phyloP scores from a whole-genome alignment of 1,140 invertebrate species.

The Melipona quadrifasciata region DNA sequence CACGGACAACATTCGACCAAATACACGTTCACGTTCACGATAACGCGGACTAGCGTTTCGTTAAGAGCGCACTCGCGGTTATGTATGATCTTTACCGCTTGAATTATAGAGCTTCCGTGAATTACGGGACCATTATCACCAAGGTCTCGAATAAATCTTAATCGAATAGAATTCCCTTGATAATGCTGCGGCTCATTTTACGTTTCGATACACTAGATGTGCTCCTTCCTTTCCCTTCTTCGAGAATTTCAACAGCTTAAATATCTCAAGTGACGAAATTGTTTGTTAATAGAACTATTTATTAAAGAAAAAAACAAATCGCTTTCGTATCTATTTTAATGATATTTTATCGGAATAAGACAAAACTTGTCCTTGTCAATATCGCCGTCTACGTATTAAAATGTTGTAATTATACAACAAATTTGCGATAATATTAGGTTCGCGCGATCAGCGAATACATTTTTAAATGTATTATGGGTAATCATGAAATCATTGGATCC shows the following conservation, averaged over 20 bases:
- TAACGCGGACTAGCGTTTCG: conserved; percentile 43
- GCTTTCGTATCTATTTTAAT: not conserved
- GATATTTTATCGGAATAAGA: not conserved
- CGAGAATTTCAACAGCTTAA: not conserved
- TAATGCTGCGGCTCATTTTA: not conserved
- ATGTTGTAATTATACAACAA: not conserved
- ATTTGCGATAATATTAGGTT: not conserved
- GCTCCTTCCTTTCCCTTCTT: no score
- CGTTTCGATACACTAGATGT: not conserved
- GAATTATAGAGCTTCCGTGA: conserved; percentile 60
- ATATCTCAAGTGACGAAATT: not conserved
- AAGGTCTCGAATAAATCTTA: conserved; percentile 46
- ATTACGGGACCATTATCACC: conserved; percentile 56
- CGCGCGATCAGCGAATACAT: not conserved
- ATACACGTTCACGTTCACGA: conserved; percentile 8
- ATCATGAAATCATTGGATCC: not conserved
- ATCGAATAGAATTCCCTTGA: conserved; percentile 34
- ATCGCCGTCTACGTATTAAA: not conserved
- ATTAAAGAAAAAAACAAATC: not conserved
- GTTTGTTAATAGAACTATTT: no score
- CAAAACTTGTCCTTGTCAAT: not conserved
- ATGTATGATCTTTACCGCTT: conserved; percentile 58
- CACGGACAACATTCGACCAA: not conserved
- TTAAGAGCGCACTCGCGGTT: conserved; percentile 45
- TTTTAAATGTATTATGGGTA: not conserved